These are phyloP conservation scores for Anoura caudifer DNA, from an alignment of 2,113 vertebrate genomes.

Conservation along the genomic window DNA sequence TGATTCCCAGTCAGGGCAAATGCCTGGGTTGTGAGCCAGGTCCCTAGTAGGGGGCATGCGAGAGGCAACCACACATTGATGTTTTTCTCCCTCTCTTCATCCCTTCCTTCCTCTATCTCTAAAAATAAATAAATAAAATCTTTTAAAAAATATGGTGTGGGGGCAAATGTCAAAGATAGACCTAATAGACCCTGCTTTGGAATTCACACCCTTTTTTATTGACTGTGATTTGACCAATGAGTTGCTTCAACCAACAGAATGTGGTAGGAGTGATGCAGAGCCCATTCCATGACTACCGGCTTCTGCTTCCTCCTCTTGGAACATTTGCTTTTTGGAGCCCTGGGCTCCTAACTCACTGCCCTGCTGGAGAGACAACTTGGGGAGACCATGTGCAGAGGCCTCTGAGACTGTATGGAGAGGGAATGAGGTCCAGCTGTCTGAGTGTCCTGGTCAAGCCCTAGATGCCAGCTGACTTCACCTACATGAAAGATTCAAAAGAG, in stretches of 20 bases:
- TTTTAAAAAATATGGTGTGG: background rate
- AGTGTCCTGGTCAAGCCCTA: background rate
- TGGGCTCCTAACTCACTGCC: background rate
- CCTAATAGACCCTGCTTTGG: rapidly evolving
- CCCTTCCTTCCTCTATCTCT: too few relatives aligned
- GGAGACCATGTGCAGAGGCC: background rate
- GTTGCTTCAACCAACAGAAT: background rate
- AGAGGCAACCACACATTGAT: too few relatives aligned
- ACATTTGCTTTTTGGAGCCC: background rate
- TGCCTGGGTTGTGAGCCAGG: too few relatives aligned
- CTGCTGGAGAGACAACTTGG: background rate
- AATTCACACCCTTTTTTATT: background rate
- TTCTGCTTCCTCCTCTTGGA: background rate
- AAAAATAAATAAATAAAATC: too few relatives aligned
- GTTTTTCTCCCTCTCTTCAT: too few relatives aligned
- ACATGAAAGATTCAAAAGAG: background rate
- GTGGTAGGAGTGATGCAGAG: background rate
- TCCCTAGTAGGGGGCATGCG: too few relatives aligned
- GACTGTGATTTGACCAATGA: background rate
- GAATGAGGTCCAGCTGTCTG: too few relatives aligned
- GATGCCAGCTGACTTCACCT: background rate
- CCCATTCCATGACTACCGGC: background rate
- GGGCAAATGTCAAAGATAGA: background rate
- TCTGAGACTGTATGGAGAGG: background rate
- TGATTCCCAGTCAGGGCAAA: too few relatives aligned